Evolutionary conservation across 2,113 vertebrate genomes (phyloP).

Genomic region (Butorides virescens): DNA sequence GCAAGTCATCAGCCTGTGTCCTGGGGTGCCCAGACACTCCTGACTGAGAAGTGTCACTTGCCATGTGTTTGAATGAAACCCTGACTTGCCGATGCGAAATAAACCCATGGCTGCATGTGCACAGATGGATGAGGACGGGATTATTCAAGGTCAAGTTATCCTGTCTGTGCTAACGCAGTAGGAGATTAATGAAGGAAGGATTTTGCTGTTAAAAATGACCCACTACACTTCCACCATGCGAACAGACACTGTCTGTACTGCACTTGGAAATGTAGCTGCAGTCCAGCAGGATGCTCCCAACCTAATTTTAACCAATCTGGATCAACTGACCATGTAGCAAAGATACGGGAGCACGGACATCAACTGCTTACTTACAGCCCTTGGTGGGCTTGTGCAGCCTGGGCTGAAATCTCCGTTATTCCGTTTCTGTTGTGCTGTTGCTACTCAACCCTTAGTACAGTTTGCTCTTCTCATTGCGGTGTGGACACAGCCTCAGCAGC

Average conservation of each 20-base stretch:
- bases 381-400: not conserved
- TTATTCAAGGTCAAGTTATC: slow-evolving; percentile 37
- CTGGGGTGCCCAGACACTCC: not conserved
- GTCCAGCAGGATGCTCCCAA: not conserved
- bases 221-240: not conserved
- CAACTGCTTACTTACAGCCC: not conserved
- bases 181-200: slow-evolving; percentile 58
- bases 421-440: not conserved
- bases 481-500: not conserved
- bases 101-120: not conserved
- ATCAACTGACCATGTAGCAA: not conserved
- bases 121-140: slow-evolving; percentile 19
- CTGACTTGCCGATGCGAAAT: not conserved
- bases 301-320: not conserved
- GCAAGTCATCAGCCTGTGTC: not conserved
- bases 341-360: not conserved
- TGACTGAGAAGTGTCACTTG: not conserved
- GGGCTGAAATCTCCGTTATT: not conserved
- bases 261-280: not conserved
- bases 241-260: not conserved
- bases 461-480: not conserved
- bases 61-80: not conserved
- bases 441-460: accelerated
- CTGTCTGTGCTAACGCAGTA: slow-evolving; percentile 11
- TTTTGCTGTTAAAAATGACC: slow-evolving; percentile 55